Conservation (phyloP, 2,888 invertebrate species). For the Gari tellinella region DNA sequence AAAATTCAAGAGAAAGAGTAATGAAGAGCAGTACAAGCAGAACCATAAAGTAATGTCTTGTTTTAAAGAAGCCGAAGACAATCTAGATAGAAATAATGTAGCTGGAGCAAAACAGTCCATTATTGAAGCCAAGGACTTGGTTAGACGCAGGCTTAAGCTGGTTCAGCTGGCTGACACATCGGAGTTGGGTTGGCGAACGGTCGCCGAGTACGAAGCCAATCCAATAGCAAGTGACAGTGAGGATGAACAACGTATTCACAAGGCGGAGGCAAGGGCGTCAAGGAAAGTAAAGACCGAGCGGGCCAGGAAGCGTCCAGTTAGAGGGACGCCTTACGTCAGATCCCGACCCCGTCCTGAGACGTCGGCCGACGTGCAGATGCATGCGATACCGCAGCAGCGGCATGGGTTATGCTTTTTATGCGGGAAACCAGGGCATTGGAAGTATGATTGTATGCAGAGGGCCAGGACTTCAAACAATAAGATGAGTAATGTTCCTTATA, state of each 20-base stretch:
- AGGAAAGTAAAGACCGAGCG: constrained; percentile 26
- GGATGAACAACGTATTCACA: constrained; percentile 22
- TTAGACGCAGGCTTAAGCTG: too few species aligned
- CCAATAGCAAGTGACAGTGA: too few species aligned
- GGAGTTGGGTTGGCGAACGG: constrained; percentile 18
- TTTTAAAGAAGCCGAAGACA: constrained; percentile 2
- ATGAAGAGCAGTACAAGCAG: constrained; percentile 7
- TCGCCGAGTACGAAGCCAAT: constrained; percentile 16
- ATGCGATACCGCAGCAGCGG: too few species aligned
- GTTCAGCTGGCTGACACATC: constrained; percentile 24
- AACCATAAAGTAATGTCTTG: constrained; percentile 1
- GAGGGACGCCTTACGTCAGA: too few species aligned
- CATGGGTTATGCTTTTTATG: too few species aligned
- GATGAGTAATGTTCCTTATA: too few species aligned
- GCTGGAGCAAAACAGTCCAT: constrained; percentile 15
- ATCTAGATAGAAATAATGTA: constrained; percentile 5
- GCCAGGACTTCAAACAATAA: too few species aligned
- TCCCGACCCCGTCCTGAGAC: too few species aligned
- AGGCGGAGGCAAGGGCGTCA: constrained; percentile 10
- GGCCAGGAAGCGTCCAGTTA: neutral
- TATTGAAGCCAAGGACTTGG: constrained; percentile 25
- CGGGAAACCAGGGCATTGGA: too few species aligned
- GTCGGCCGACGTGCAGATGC: too few species aligned
- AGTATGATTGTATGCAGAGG: too few species aligned
- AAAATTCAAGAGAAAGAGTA: constrained; percentile 7